Conservation (phyloP, 2,113 vertebrate species). For the Lonchura striata region DNA sequence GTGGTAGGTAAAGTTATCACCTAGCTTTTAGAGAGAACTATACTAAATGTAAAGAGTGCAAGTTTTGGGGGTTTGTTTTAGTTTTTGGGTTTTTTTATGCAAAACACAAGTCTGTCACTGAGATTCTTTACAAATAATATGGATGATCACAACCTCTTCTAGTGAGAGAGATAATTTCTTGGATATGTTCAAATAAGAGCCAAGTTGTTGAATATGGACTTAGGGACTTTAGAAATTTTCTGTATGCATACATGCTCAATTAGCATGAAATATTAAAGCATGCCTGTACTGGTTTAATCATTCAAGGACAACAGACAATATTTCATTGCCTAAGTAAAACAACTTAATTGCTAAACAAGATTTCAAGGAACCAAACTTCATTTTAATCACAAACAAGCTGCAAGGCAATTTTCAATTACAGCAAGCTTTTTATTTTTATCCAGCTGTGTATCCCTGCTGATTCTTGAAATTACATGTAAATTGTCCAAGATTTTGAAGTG, state of each 20-base stretch:
- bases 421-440: constrained; percentile 78
- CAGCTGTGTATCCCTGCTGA: constrained; percentile 79
- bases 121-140: neutral
- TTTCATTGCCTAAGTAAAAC: constrained; percentile 67
- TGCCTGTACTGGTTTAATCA: constrained; percentile 30
- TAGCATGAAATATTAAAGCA: constrained; percentile 16
- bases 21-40: neutral
- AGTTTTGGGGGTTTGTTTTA: too few relatives aligned
- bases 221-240: neutral
- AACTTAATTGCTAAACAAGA: constrained; percentile 74
- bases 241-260: neutral
- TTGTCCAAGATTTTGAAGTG: constrained; percentile 78
- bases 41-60: neutral
- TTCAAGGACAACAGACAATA: constrained; percentile 63
- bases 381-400: constrained; percentile 79
- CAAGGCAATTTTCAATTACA: constrained; percentile 79
- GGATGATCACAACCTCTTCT: neutral
- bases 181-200: neutral
- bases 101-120: neutral
- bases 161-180: neutral
- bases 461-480: constrained; percentile 77
- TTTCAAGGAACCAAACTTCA: constrained; percentile 71
- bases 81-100: neutral
- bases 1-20: neutral
- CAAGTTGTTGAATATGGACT: neutral